phyloP scores from a whole-genome alignment of 2,888 invertebrate species.

The Rhagonycha fulva region DNA sequence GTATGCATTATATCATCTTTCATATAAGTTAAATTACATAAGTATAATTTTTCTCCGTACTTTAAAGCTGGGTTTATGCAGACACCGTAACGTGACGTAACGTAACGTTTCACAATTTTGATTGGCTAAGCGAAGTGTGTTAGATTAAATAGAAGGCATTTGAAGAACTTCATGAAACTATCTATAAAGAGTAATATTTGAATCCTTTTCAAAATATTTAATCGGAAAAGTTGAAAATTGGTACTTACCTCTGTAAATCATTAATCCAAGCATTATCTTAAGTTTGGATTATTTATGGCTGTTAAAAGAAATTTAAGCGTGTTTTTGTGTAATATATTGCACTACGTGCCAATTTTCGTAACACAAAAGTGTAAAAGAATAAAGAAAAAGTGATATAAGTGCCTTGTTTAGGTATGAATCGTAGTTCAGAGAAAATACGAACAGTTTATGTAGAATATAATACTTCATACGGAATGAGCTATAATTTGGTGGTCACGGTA shows the following conservation, averaged over 20 bases:
- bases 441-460: constrained; percentile 15
- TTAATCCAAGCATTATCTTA: neutral
- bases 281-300: neutral
- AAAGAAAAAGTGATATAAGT: neutral
- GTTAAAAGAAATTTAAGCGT: neutral
- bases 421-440: constrained; percentile 1
- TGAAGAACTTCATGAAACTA: no score
- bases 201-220: no score
- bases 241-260: neutral
- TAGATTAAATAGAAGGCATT: no score
- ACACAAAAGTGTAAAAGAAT: neutral
- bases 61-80: no score
- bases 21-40: no score
- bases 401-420: neutral
- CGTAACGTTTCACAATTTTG: no score
- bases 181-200: no score
- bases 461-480: constrained; percentile 8
- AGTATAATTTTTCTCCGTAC: no score
- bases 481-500: constrained; percentile 52
- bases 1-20: no score
- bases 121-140: no score
- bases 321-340: neutral
- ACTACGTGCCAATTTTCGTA: neutral
- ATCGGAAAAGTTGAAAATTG: no score
- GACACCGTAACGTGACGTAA: no score